Conservation (phyloP, 2,888 invertebrate genomes). For the Brachynemurus nebulosus region DNA sequence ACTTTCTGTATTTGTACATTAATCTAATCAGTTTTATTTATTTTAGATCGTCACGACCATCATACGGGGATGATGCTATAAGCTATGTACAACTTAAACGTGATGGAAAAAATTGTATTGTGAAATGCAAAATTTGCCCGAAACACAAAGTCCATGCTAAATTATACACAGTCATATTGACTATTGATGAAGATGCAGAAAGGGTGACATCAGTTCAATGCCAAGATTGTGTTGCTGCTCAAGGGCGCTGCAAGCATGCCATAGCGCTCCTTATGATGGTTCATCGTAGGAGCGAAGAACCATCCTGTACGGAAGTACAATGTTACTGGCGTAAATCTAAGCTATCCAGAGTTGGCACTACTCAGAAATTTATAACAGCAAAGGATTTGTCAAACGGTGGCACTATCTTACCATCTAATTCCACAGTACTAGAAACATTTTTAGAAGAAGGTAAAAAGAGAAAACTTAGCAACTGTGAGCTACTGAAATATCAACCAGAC, state of each 20-base stretch:
- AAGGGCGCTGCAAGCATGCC: constrained; percentile 14
- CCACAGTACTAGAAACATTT: constrained; percentile 10
- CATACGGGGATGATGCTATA: constrained; percentile 12
- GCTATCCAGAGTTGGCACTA: constrained; percentile 13
- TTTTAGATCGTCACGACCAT: constrained; percentile 10
- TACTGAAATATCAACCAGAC: constrained; percentile 15
- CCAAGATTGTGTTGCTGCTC: not conserved
- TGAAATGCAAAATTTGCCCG: constrained; percentile 12
- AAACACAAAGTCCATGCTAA: constrained; percentile 13
- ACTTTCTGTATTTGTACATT: not conserved
- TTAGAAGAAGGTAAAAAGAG: constrained; percentile 15
- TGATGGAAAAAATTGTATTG: constrained; percentile 10
- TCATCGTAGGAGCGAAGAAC: constrained; percentile 15
- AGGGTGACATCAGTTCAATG: not conserved
- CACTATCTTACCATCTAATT: constrained; percentile 14
- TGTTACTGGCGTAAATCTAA: constrained; percentile 15
- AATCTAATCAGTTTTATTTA: too few relatives aligned
- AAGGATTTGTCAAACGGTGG: constrained; percentile 16
- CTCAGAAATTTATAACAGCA: constrained; percentile 11
- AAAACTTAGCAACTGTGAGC: constrained; percentile 15
- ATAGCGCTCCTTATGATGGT: constrained; percentile 15
- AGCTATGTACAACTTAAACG: constrained; percentile 13
- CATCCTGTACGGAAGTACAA: constrained; percentile 9
- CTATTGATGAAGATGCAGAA: constrained; percentile 10
- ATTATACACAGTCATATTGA: constrained; percentile 8